Conservation (phyloP, 1,140 invertebrate genomes). For the Caenorhabditis brenneri region DNA sequence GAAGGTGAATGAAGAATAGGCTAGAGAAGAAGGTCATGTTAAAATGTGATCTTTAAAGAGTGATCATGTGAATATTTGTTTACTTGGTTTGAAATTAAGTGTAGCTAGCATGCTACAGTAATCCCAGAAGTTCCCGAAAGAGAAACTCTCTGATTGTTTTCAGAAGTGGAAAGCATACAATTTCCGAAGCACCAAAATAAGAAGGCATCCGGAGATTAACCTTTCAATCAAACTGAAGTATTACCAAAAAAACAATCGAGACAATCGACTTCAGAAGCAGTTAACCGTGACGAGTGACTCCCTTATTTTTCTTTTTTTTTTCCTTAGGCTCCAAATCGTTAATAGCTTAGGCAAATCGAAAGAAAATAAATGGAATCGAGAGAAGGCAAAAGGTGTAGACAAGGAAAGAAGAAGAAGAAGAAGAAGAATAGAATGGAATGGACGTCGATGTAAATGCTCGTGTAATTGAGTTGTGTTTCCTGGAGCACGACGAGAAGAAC, state of each 20-base stretch:
- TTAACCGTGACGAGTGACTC: neutral
- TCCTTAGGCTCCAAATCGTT: neutral
- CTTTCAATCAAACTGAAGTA: conserved; percentile 18
- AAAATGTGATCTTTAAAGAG: conserved; percentile 10
- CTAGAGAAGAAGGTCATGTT: neutral
- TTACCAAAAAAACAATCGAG: neutral
- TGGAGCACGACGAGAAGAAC: neutral
- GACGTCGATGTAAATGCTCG: conserved; percentile 3
- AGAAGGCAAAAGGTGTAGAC: no score
- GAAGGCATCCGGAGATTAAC: neutral
- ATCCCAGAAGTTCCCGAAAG: no score
- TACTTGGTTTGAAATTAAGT: neutral
- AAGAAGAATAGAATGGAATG: neutral
- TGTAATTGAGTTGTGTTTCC: conserved; percentile 43
- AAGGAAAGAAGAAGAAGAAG: neutral
- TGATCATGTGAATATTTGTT: conserved; percentile 18
- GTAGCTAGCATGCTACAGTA: neutral
- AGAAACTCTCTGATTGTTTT: neutral
- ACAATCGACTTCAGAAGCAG: neutral
- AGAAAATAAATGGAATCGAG: conserved; percentile 15
- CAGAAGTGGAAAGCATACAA: neutral
- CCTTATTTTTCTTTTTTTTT: neutral
- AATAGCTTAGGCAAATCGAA: conserved; percentile 10
- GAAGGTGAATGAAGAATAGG: neutral
- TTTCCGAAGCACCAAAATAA: neutral